A percentile compares a stretch with the other conserved stretches of the same genome.
Conservation (phyloP, 2,113 vertebrate species). For the Trogon melanurus region DNA sequence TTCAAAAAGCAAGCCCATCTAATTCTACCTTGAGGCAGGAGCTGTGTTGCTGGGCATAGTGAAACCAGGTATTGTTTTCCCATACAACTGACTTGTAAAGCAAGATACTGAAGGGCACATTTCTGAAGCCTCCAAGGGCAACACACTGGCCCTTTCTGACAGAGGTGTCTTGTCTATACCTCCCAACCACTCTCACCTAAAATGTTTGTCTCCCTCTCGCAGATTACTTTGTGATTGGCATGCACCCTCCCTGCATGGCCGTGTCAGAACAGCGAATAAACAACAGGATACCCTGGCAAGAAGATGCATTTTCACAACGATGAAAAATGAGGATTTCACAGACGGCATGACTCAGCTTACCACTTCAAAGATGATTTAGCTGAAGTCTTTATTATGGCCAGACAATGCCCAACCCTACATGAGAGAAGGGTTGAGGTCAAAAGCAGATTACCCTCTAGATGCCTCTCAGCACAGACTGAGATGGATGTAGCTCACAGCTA, state of each 20-base stretch:
- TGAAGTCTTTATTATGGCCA: conserved; percentile 55
- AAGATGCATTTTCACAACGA: conserved; percentile 57
- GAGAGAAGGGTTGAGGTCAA: neutral
- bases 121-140: conserved; percentile 3
- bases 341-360: conserved; percentile 64
- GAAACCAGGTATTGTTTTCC: neutral
- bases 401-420: neutral
- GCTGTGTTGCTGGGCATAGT: neutral
- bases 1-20: neutral
- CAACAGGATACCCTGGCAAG: conserved; percentile 66
- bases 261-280: conserved; percentile 65
- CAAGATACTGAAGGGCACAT: neutral
- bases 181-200: conserved; percentile 52
- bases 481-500: neutral
- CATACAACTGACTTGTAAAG: neutral
- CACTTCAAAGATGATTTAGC: conserved; percentile 65
- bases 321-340: conserved; percentile 74
- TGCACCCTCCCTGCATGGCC: neutral
- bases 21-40: neutral
- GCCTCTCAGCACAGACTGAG: neutral
- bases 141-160: neutral
- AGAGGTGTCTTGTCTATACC: neutral
- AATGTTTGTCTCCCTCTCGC: conserved; percentile 53
- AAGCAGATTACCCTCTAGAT: neutral
- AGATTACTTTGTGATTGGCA: conserved; percentile 46